Evolutionary conservation across 64 coral and sea anemone genomes (phyloP).

Genomic region (Hydrozoanthus tunicans): DNA sequence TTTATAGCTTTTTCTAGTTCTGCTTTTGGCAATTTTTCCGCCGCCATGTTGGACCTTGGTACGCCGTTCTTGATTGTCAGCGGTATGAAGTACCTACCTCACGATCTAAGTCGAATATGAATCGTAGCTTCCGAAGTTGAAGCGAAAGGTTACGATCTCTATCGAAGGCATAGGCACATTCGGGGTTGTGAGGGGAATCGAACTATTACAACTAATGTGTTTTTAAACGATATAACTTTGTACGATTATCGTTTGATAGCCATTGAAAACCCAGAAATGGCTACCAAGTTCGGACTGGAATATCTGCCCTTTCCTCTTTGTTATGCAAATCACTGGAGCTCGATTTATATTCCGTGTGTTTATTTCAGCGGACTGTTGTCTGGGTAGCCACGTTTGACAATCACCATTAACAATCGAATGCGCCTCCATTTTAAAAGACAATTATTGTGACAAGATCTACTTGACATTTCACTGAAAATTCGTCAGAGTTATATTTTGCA

Average conservation of each 20-base stretch:
- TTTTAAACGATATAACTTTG: not conserved
- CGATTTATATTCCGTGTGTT: not conserved
- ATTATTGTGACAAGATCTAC: not conserved
- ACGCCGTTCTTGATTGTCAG: slow-evolving; percentile 36
- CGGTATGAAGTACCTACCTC: not conserved
- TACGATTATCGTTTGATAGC: not conserved
- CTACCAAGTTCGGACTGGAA: not conserved
- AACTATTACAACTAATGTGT: too few species aligned
- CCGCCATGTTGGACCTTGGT: slow-evolving; percentile 68
- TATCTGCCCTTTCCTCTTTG: not conserved
- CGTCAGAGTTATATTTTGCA: too few species aligned
- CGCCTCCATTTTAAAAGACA: not conserved
- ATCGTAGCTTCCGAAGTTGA: slow-evolving; percentile 49
- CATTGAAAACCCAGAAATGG: not conserved
- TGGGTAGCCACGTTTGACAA: slow-evolving; percentile 1
- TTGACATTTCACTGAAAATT: not conserved
- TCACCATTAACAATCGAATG: not conserved
- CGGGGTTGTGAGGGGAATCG: too few species aligned
- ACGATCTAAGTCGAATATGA: not conserved
- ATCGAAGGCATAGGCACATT: not conserved
- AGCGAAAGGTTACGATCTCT: slow-evolving; percentile 1
- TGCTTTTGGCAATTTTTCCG: slow-evolving; percentile 35
- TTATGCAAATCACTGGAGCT: slow-evolving; percentile 6
- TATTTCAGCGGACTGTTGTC: not conserved
- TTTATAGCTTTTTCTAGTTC: slow-evolving; percentile 90